phyloP scores from a whole-genome alignment of 2,113 vertebrate genomes.

The Amphiprion ocellaris region DNA sequence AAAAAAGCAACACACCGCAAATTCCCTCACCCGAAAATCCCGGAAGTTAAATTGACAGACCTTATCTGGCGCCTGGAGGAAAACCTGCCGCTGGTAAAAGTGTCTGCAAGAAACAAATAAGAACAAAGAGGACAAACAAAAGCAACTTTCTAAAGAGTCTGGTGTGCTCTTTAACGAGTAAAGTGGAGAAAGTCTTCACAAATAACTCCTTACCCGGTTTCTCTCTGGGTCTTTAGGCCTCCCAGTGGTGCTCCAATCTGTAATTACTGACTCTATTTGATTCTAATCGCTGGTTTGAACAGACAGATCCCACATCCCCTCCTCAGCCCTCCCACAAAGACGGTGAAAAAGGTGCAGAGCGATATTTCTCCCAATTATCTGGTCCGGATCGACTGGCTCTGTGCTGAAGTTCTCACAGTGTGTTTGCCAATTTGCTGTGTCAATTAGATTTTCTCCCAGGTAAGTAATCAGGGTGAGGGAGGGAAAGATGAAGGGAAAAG shows the following conservation, averaged over 20 bases:
- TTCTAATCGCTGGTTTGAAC: slow-evolving; percentile 71
- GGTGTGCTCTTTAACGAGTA: slow-evolving; percentile 27
- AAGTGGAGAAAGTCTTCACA: slow-evolving; percentile 55
- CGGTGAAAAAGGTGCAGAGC: slow-evolving; percentile 51
- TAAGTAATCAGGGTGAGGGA: slow-evolving; percentile 75
- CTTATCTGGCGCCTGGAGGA: slow-evolving; percentile 2
- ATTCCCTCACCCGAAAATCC: slow-evolving; percentile 1
- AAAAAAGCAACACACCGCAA: background rate
- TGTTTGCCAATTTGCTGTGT: slow-evolving; percentile 83
- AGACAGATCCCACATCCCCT: slow-evolving; percentile 68
- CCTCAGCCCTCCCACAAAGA: slow-evolving; percentile 68
- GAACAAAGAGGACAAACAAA: slow-evolving; percentile 1
- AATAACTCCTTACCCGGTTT: slow-evolving; percentile 50
- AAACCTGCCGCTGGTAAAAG: background rate
- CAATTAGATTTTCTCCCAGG: slow-evolving; percentile 83
- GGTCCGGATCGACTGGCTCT: slow-evolving; percentile 72
- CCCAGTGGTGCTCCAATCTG: slow-evolving; percentile 58
- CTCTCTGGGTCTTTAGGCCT: slow-evolving; percentile 51
- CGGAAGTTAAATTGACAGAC: slow-evolving; percentile 6
- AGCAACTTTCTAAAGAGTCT: slow-evolving; percentile 12
- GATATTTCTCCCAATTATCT: slow-evolving; percentile 77
- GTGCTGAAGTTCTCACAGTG: slow-evolving; percentile 74
- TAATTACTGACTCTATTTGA: slow-evolving; percentile 77
- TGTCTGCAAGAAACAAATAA: background rate
- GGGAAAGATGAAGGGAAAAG: slow-evolving; percentile 77